Base-by-base conservation (phyloP, 1,140 invertebrate genomes). In the Bombus impatiens region DNA sequence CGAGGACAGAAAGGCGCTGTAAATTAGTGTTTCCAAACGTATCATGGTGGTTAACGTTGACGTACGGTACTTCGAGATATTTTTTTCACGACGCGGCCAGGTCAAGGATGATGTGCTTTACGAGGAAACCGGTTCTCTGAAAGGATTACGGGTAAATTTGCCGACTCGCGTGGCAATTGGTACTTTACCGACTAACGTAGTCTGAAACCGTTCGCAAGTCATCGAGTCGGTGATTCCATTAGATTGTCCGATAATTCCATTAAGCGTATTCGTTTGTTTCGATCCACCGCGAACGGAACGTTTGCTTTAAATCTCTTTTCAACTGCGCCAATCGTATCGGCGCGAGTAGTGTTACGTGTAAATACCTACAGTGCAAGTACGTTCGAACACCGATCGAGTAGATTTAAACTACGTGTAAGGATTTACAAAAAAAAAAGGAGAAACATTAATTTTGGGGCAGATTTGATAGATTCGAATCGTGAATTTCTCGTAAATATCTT, bases 81-180 rank as follows among this genome's bases (percentile, higher is more conserved):
- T 78, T 32, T 67, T 67, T 84, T 35, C 35, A 25, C 9, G 13
- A 28, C 3, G 15, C 42, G 28, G 42, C 4, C 79, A 72, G 84
- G 84, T 86, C 84, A 86, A 86, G 84, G 79, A 86, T 86, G 79
- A 86, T 82, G 57, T 35, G 78, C 59, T 75, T 74, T 47, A 35
- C 59, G 70, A 65, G 32, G 37, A 22, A 86, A 86, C 84, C 84
- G 79, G 84, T 86, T 86, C n/a, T 40, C 32, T 57, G 70, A 81
- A 57, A 75, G 71, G 78, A 81, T 72, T 25, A n/a, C 79, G 71
- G 57, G 22, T 82, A 74, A 86, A 86, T 86, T 81, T 67, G 70
- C 35, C 44, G 68, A 71, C 40, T 85, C 77, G 83, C 67, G 53
- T 79, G 77, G 77, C 83, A n/a, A 76, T 80, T 53, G 40, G 15